Evolutionary conservation across 2,888 invertebrate species (phyloP).

Genomic region (Branchellion lobata): DNA sequence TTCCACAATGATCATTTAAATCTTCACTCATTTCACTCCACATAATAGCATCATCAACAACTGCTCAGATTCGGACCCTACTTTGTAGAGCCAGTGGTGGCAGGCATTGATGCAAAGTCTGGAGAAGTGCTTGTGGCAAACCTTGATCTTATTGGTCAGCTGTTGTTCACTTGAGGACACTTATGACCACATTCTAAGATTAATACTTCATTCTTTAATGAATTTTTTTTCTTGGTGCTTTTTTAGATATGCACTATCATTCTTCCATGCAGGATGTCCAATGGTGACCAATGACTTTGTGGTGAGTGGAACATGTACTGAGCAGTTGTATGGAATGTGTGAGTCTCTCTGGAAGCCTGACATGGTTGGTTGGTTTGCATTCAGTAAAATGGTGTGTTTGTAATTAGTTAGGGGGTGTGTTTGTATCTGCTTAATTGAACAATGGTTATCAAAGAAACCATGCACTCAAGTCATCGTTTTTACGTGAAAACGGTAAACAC

Average conservation of each 20-base stretch:
- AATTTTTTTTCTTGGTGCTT: no score
- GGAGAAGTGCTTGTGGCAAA: constrained; percentile 86
- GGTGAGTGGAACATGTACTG: constrained; percentile 86
- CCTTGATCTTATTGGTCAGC: constrained; percentile 85
- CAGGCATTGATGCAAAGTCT: constrained; percentile 80
- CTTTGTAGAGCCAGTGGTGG: constrained; percentile 93
- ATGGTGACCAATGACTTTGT: constrained; percentile 92
- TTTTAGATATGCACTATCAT: background rate
- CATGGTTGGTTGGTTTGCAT: constrained; percentile 64
- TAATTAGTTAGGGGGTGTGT: background rate
- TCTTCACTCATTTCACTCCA: no score
- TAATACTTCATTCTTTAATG: no score
- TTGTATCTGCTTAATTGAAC: no score
- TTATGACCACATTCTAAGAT: no score
- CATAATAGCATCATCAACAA: no score
- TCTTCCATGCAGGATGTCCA: constrained; percentile 66
- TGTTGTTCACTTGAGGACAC: no score
- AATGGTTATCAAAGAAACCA: no score
- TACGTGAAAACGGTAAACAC: no score
- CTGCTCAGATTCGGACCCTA: constrained; percentile 85
- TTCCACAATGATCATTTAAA: no score
- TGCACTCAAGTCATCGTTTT: no score
- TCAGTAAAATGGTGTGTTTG: background rate
- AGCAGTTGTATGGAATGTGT: constrained; percentile 75
- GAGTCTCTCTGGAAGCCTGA: constrained; percentile 91